Conservation (phyloP, 2,888 invertebrate genomes). For the Morpho deidamia region DNA sequence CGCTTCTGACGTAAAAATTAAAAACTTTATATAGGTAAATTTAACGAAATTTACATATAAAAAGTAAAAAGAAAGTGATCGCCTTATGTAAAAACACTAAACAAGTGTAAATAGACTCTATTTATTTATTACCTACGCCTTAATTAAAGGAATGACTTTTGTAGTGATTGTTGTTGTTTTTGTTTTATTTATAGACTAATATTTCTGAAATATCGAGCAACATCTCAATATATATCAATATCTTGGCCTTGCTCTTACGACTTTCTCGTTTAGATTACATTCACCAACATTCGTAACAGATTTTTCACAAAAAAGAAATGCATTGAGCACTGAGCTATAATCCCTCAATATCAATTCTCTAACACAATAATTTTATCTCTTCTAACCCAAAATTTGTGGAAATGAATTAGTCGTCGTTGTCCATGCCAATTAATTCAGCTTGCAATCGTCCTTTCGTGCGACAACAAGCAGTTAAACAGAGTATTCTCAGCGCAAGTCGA, state of each 20-base stretch:
- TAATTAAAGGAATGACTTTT: constrained; percentile 24
- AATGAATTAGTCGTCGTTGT: constrained; percentile 86
- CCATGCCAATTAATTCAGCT: constrained; percentile 91
- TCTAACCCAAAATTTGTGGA: too few species aligned
- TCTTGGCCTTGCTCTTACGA: too few species aligned
- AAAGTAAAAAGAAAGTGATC: constrained; percentile 1
- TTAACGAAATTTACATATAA: neutral
- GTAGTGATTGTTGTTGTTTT: constrained; percentile 25
- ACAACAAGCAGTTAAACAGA: constrained; percentile 93
- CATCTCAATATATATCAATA: too few species aligned
- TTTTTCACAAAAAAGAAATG: neutral
- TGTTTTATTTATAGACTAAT: neutral
- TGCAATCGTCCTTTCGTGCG: constrained; percentile 90
- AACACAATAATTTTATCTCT: too few species aligned
- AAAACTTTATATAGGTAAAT: too few species aligned
- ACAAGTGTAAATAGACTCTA: constrained; percentile 20
- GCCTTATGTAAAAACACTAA: constrained; percentile 11
- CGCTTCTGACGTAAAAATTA: neutral
- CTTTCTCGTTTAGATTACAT: too few species aligned
- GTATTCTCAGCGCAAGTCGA: constrained; percentile 90
- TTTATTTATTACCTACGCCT: constrained; percentile 3
- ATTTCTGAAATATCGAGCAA: too few species aligned
- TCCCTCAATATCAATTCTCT: neutral
- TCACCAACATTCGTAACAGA: neutral
- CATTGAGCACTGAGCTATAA: constrained; percentile 2